Evolutionary conservation across 2,797 vertebrate species (phyloP).

Genomic region (Bradypodion pumilum): DNA sequence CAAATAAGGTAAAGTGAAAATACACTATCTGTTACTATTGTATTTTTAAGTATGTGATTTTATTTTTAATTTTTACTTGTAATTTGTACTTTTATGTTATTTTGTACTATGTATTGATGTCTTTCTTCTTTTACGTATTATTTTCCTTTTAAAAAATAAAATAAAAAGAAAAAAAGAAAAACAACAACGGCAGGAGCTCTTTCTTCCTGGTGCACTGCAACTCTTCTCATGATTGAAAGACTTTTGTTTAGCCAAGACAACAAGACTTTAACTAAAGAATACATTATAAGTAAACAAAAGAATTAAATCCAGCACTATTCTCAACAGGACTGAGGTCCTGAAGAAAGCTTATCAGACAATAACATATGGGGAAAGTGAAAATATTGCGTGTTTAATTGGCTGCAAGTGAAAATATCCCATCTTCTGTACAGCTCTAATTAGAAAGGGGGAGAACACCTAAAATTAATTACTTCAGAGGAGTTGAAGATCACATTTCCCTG

Average conservation of each 20-base stretch:
- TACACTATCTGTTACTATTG: too few relatives aligned
- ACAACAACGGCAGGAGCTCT: conserved; percentile 37
- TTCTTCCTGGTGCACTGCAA: conserved; percentile 44
- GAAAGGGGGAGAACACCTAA: conserved; percentile 6
- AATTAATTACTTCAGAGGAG: conserved; percentile 65
- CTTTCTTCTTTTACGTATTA: too few relatives aligned
- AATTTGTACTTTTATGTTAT: too few relatives aligned
- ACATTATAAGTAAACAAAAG: conserved; percentile 66
- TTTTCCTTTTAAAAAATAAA: too few relatives aligned
- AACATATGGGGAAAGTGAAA: conserved; percentile 56
- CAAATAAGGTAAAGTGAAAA: too few relatives aligned
- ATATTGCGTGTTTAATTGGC: conserved; percentile 61
- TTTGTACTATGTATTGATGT: too few relatives aligned
- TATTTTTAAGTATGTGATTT: too few relatives aligned
- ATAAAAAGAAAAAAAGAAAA: conserved; percentile 37
- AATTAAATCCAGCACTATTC: conserved; percentile 59
- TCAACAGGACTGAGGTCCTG: conserved; percentile 55
- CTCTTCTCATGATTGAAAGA: conserved; percentile 55
- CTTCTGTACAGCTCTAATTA: conserved; percentile 62
- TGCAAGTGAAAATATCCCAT: conserved; percentile 53
- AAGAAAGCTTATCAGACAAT: conserved; percentile 66
- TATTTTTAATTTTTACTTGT: too few relatives aligned
- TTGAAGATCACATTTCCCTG: conserved; percentile 46
- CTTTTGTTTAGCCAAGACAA: conserved; percentile 64
- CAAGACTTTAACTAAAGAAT: conserved; percentile 63